phyloP scores from a whole-genome alignment of 2,888 invertebrate genomes.

The Heliothis peltigera region DNA sequence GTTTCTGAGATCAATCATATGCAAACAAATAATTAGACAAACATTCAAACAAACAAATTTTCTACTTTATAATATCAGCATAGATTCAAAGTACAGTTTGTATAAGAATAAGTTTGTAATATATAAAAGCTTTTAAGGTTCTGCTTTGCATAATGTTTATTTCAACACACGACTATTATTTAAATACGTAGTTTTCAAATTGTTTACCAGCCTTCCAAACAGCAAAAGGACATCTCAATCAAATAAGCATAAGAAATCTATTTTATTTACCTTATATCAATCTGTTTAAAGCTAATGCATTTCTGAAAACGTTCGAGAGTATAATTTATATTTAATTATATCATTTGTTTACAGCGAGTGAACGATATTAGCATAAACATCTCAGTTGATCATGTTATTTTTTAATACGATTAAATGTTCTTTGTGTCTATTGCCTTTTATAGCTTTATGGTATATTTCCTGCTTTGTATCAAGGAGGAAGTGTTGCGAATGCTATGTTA shows the following conservation, averaged over 20 bases:
- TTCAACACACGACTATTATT: not conserved
- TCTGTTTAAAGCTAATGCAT: not conserved
- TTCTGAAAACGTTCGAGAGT: not conserved
- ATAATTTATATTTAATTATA: not conserved
- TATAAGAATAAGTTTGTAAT: constrained; percentile 29
- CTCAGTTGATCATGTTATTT: constrained; percentile 26
- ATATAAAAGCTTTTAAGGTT: constrained; percentile 20
- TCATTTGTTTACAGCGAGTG: not conserved
- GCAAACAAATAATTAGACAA: no score
- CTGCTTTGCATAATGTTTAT: not conserved
- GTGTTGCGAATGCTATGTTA: constrained; percentile 47
- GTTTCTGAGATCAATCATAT: no score
- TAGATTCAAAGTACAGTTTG: no score
- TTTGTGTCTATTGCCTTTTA: constrained; percentile 46
- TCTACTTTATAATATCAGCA: no score
- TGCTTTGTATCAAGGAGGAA: constrained; percentile 46
- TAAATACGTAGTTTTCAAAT: not conserved
- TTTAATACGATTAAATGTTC: constrained; percentile 38
- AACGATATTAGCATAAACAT: constrained; percentile 1
- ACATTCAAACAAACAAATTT: no score
- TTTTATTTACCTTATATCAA: no score
- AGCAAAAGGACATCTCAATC: not conserved
- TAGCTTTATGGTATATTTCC: constrained; percentile 47
- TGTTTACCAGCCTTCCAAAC: not conserved
- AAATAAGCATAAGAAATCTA: no score